Base-by-base conservation (phyloP, 2,113 vertebrate genomes). In the Mastomys coucha region DNA sequence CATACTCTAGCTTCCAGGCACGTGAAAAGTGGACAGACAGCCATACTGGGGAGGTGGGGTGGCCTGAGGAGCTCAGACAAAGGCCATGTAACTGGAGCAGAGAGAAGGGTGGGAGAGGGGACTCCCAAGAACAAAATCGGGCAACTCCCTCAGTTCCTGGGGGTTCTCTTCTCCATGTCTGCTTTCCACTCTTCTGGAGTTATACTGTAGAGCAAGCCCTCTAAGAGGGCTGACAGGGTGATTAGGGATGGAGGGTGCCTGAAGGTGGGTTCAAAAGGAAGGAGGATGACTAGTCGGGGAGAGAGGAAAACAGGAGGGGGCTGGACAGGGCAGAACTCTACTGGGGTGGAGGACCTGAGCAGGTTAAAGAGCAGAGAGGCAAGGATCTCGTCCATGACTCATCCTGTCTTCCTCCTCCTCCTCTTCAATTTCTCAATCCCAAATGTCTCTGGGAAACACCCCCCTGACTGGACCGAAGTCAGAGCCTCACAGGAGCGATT, bases 381-480 rank as follows among this genome's bases (percentile, higher is more conserved):
- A 49, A n/a, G 69, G 56, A 77, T 88, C 49, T 75, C 90, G 89
- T 96, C 76, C 22, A 17, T 98, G 98, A 98, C 93, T 98, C 98
- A 98, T 60, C 51, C 33, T 63, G 69, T 75, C 88, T 93, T 88
- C 95, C 90, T 96, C 96, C 96, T 92, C n/a, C 7, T 58, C 92
- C 86, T 97, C 96, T 91, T 20, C 14, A 39, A 36, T 98, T 98
- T 95, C 97, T 95, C 96, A 98, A 98, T 17, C 58, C 51, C 92
- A 96, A 56, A 97, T 96, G 92, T 97, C 51, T 90, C 95, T 97
- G 96, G 91, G 94, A 98, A 98, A 93, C 93, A 94, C 95, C 87
- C 96, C 70, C 89, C 72, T 94, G 89, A 90, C 92, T 88, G 49
- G 65, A 94, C 96, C 87, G 49, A 88, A 96, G 91, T 91, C 87